Evolutionary conservation across 1,140 invertebrate genomes (phyloP).

Genomic region (roundworm (Caenorhabditis elegans)): DNA sequence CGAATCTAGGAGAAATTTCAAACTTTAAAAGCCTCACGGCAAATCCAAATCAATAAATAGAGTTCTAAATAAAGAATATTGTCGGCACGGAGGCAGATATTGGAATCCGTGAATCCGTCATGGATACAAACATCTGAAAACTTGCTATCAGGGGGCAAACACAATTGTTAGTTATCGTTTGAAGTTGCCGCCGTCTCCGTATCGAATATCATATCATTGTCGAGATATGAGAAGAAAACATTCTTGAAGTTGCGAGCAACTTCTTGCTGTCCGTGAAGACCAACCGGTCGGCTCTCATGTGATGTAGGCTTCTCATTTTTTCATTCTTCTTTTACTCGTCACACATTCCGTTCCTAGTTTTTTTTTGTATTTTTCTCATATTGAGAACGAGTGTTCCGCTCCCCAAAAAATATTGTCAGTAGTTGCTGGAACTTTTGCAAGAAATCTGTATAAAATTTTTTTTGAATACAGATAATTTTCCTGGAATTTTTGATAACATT

Average conservation of each 20-base stretch:
- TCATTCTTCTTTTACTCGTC: constrained; percentile 23
- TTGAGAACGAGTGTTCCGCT: neutral
- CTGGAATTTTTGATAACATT: too few species aligned
- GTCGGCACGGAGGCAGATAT: constrained; percentile 14
- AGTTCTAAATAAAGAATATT: neutral
- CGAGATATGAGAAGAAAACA: constrained; percentile 8
- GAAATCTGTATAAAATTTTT: too few species aligned
- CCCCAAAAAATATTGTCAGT: too few species aligned
- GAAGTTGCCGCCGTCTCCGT: constrained; percentile 19
- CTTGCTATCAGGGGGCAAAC: neutral
- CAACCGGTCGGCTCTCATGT: constrained; percentile 19
- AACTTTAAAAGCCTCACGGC: too few species aligned
- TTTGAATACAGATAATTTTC: too few species aligned
- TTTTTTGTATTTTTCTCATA: too few species aligned
- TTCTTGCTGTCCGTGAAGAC: constrained; percentile 10
- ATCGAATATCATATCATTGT: constrained; percentile 30
- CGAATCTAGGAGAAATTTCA: too few species aligned
- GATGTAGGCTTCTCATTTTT: neutral
- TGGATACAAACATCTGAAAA: neutral
- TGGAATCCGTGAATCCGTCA: neutral
- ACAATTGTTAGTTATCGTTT: neutral
- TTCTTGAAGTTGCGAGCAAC: neutral
- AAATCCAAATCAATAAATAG: neutral
- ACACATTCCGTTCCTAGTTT: constrained; percentile 13
- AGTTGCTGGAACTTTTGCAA: too few species aligned